Evolutionary conservation across 2,797 vertebrate species (phyloP), one percentile per base, ranked within the genome.

Genomic region (Urosaurus nigricauda): DNA sequence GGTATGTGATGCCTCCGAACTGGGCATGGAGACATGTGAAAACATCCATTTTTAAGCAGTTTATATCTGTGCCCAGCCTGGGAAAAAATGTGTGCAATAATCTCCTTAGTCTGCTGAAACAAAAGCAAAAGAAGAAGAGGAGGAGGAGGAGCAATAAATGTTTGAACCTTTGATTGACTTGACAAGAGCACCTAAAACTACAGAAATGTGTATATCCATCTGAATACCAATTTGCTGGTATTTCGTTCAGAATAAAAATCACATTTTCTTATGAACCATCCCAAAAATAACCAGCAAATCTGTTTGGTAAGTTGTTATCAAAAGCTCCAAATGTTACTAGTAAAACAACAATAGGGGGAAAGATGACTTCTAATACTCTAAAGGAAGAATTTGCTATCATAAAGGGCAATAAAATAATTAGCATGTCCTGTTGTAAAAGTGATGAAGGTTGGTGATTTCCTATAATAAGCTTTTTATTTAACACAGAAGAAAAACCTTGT

Each of bases 251-350:
- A 75, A 26, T 47, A 74, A 65, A 12, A 1, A 14, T 2, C n/a
- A 65, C 9, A n/a, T 51, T 53, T 78, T 83, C 17, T 6, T 70
- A 7, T 51, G 43, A 81, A 82, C 40, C 29, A 74, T 12, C 17
- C 35, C 29, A 74, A 35, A n/a, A 47, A 24, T 35, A 24, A 73
- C 79, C 68, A 93, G 88, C 87, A 93, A 94, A 94, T 88, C 82
- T 77, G 90, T 88, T 88, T 90, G 88, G 89, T 89, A 85, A 86
- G 89, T 88, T 0, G 0, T 65, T 90, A 91, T 81, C 79, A 90
- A 85, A 91, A 35, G 82, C 60, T 83, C 43, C 84, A 75, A 40
- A 60, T 32, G 90, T 92, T 93, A 37, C 58, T 90, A 75, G 84
- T 51, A 35, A 53, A 75, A 75, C 35, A 63, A 75, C 60, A 74